Base-by-base conservation (phyloP, 2,797 vertebrate genomes). In the Micromesistius poutassou region DNA sequence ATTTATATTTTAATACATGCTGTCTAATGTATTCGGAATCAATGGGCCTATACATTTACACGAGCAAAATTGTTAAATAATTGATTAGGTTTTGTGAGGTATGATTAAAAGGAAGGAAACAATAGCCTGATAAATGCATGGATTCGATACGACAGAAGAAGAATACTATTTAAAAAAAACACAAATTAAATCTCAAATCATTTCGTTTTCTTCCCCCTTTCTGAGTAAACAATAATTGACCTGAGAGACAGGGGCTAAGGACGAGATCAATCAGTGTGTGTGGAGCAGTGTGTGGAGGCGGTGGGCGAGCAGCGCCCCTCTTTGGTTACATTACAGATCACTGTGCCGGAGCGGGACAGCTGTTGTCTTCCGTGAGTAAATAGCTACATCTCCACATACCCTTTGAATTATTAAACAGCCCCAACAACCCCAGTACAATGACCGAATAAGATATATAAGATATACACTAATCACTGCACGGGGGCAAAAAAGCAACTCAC, bases 241-340 rank as follows among this genome's bases (percentile, higher is more conserved):
- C 83, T 76, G 78, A 72, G 85, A 89, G 82, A 76, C 62, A 25
- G 33, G 30, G 33, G 72, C 40, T n/a, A 86, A 86, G 46, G 71
- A 87, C 80, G 81, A 87, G 89, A 93, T 92, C 91, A 90, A 91
- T 92, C 91, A 89, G 42, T 46, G 42, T 46, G 42, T 82, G 83
- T 74, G 30, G 87, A 87, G 89, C 73, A 85, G 76, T 73, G 84
- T 82, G 83, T 36, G 78, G 4, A 38, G 91, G 90, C 91, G 90
- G 91, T 91, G 89, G 92, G 92, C 91, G 91, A 92, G 93, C 92
- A 93, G 92, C 92, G 92, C 92, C 92, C 91, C 92, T 92, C 91
- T 85, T 93, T 92, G 92, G 92, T 91, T 89, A 91, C 89, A 91
- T 87, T 87, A 87, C 89, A 93, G 91, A 93, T 91, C 88, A 90